phyloP scores from a whole-genome alignment of 2,888 invertebrate species.

The Celastrina argiolus region DNA sequence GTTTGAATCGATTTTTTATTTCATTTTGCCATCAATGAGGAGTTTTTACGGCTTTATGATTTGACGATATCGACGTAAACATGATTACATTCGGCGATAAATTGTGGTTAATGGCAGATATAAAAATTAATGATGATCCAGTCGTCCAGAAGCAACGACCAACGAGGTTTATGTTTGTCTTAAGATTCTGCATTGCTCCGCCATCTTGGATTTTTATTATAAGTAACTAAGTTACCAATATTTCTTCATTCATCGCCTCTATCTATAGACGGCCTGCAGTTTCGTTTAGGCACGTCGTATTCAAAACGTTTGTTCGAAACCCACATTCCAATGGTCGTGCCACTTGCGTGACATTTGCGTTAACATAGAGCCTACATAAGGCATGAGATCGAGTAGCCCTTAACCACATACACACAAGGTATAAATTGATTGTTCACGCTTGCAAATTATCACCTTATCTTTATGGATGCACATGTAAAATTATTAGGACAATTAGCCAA shows the following conservation, averaged over 20 bases:
- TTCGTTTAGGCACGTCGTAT: conserved; percentile 36
- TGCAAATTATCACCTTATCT: conserved; percentile 21
- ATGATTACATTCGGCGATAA: background rate
- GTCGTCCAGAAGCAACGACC: background rate
- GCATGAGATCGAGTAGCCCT: conserved; percentile 34
- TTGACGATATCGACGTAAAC: conserved; percentile 1
- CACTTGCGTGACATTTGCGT: conserved; percentile 60
- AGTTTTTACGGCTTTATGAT: background rate
- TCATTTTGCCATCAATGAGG: background rate
- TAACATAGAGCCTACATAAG: conserved; percentile 39
- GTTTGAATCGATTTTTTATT: conserved; percentile 13
- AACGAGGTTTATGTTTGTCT: background rate
- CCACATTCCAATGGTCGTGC: conserved; percentile 59
- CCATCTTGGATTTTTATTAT: background rate
- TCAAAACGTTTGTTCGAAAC: conserved; percentile 46
- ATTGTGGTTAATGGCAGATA: background rate
- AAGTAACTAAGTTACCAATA: no score
- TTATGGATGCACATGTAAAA: conserved; percentile 3
- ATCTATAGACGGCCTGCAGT: background rate
- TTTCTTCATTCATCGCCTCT: background rate
- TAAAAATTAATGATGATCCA: background rate
- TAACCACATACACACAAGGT: conserved; percentile 33
- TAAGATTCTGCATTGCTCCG: background rate
- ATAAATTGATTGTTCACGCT: conserved; percentile 25
- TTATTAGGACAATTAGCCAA: background rate